A percentile compares a stretch with the other conserved stretches of the same genome.
Evolutionary conservation across 2,888 invertebrate species (phyloP).

Genomic region (Agrochola circellaris): DNA sequence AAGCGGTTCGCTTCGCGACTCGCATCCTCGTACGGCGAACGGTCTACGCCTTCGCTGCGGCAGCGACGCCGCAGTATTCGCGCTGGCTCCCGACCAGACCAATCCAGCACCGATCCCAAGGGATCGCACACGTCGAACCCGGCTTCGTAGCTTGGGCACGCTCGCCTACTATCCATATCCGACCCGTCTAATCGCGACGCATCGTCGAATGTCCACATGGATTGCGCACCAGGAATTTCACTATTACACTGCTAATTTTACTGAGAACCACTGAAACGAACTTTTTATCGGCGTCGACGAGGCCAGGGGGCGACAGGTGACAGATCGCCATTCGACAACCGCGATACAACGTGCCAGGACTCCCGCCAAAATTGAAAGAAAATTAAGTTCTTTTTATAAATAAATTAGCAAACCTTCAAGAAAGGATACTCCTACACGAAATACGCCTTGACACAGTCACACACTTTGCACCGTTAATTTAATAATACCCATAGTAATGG

Average conservation of each 20-base stretch:
- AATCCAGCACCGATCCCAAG: slow-evolving; percentile 84
- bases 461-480: slow-evolving; percentile 65
- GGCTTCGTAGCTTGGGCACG: slow-evolving; percentile 87
- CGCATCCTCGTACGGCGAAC: slow-evolving; percentile 88
- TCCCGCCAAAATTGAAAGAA: slow-evolving; percentile 89
- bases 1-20: slow-evolving; percentile 79
- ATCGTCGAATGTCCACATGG: slow-evolving; percentile 86
- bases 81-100: slow-evolving; percentile 83
- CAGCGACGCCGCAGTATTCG: slow-evolving; percentile 87
- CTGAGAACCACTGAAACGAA: slow-evolving; percentile 81
- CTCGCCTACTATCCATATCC: slow-evolving; percentile 88
- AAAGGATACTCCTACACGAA: slow-evolving; percentile 62
- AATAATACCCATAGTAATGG: slow-evolving; percentile 68
- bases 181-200: slow-evolving; percentile 81
- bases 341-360: slow-evolving; percentile 81
- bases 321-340: slow-evolving; percentile 84
- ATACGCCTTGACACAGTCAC: slow-evolving; percentile 53
- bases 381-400: slow-evolving; percentile 76
- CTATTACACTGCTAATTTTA: slow-evolving; percentile 87
- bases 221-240: slow-evolving; percentile 82
- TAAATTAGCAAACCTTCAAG: slow-evolving; percentile 69
- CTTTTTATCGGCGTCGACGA: slow-evolving; percentile 79
- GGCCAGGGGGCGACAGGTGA: slow-evolving; percentile 83
- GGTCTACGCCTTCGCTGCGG: slow-evolving; percentile 88
- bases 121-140: slow-evolving; percentile 88